phyloP scores from a whole-genome alignment of 2,113 vertebrate genomes.

The Zosterops japonicus region DNA sequence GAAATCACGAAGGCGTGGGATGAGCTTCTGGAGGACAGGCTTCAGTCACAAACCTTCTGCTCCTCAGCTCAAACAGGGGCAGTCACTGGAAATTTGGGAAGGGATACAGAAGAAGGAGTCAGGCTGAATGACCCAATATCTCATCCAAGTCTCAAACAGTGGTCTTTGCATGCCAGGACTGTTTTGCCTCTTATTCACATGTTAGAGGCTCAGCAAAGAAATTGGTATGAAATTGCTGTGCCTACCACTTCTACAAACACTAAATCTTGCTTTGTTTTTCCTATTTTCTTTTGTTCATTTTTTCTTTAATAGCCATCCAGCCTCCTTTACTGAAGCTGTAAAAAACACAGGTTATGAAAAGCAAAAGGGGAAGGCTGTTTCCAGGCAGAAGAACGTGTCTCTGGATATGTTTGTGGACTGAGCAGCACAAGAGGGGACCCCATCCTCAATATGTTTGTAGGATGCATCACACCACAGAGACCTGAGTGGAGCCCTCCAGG shows the following conservation, averaged over 20 bases:
- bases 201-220: neutral
- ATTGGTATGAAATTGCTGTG: neutral
- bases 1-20: neutral
- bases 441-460: conserved; percentile 11
- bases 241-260: neutral
- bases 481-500: conserved; percentile 36
- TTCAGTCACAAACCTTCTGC: neutral
- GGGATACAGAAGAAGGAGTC: neutral
- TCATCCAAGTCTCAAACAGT: neutral
- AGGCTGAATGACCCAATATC: neutral
- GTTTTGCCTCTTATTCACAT: neutral
- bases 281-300: conserved; percentile 28
- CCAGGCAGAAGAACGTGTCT: neutral
- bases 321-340: conserved; percentile 46
- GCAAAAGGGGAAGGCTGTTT: conserved; percentile 6
- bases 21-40: neutral
- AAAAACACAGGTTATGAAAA: conserved; percentile 49
- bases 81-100: neutral
- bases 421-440: neutral
- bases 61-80: neutral
- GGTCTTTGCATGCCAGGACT: neutral
- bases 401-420: neutral
- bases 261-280: conserved; percentile 56
- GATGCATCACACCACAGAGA: neutral
- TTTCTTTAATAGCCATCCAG: conserved; percentile 32